Evolutionary conservation across 1,140 invertebrate species (phyloP).

Genomic region (Eumeta japonica): DNA sequence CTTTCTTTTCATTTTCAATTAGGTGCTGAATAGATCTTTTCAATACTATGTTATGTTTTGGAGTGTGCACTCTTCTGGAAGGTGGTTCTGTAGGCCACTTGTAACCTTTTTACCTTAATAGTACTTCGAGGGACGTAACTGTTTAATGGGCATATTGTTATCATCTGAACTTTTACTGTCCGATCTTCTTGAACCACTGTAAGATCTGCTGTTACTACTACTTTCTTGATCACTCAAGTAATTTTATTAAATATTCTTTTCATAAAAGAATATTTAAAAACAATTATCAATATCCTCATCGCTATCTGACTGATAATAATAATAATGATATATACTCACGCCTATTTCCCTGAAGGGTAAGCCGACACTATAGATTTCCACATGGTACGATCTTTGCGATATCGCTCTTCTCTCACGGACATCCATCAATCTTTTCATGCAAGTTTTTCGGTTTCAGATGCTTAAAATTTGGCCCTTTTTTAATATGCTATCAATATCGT

Average conservation of each 20-base stretch:
- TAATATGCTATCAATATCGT: no score
- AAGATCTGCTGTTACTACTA: not conserved
- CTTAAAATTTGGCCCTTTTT: no score
- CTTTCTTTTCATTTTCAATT: constrained; percentile 1
- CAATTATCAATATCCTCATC: constrained; percentile 1
- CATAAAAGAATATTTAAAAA: not conserved
- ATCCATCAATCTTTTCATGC: no score
- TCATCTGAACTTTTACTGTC: constrained; percentile 1
- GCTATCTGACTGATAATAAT: not conserved
- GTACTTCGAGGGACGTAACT: not conserved
- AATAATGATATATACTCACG: no score
- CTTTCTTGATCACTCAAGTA: not conserved
- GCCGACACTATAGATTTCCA: no score
- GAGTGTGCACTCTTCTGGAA: not conserved
- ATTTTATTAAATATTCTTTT: not conserved
- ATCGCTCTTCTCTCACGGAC: no score
- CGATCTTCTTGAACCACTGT: not conserved
- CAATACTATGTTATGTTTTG: not conserved
- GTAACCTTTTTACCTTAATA: not conserved
- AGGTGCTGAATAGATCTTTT: not conserved
- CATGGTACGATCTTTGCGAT: no score
- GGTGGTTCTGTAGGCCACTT: not conserved
- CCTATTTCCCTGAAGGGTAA: no score
- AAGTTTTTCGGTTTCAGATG: no score
- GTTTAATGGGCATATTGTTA: not conserved